Conservation (phyloP, 2,888 invertebrate species). For the Teinopalpus imperialis region DNA sequence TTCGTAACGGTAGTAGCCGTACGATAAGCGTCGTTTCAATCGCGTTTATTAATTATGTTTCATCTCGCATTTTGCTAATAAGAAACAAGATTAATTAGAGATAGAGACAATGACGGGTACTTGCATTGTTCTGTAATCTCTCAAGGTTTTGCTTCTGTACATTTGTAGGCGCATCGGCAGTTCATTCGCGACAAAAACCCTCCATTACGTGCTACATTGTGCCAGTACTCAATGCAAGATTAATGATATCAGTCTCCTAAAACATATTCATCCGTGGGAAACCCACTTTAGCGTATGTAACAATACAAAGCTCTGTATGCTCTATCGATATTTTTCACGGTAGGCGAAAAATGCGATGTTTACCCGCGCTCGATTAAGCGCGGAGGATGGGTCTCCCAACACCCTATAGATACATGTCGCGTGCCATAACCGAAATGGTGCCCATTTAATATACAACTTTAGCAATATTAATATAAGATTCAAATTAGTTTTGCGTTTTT, state of each 20-base stretch:
- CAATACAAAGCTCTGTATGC: constrained; percentile 51
- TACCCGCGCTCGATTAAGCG: constrained; percentile 77
- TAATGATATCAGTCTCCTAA: constrained; percentile 63
- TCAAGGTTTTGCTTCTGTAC: constrained; percentile 39
- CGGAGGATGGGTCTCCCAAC: constrained; percentile 59
- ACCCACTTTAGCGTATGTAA: constrained; percentile 43
- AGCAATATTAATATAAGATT: constrained; percentile 33
- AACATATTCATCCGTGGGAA: constrained; percentile 72
- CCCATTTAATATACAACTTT: constrained; percentile 35
- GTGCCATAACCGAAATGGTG: constrained; percentile 38
- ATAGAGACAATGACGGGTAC: constrained; percentile 52
- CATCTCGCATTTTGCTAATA: constrained; percentile 28
- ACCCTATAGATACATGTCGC: constrained; percentile 52
- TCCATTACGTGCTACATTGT: constrained; percentile 67
- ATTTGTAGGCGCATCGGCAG: constrained; percentile 49
- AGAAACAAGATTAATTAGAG: constrained; percentile 51
- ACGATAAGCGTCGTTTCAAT: constrained; percentile 28
- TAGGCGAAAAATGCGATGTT: constrained; percentile 74
- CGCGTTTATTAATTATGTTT: constrained; percentile 34
- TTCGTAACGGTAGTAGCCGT: constrained; percentile 27
- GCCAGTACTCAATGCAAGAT: constrained; percentile 72
- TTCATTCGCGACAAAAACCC: constrained; percentile 59
- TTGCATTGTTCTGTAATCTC: constrained; percentile 45
- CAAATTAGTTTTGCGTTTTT: constrained; percentile 31
- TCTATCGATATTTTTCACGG: constrained; percentile 67